Conservation (phyloP, 1,140 invertebrate genomes). For the Pararge aegeria region DNA sequence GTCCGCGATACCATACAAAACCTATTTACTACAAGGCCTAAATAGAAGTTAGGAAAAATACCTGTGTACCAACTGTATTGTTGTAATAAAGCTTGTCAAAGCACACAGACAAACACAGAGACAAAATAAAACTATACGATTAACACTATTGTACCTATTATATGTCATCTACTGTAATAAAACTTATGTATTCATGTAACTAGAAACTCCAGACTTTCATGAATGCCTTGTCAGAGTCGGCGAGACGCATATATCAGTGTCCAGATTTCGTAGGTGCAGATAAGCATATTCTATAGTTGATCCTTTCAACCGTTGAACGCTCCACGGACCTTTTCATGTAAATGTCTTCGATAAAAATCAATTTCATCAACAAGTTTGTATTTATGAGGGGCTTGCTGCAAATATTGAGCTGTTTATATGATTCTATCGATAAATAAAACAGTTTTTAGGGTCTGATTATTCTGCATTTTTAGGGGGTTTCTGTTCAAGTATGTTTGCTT, state of each 20-base stretch:
- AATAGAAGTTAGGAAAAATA: too few species aligned
- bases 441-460: too few species aligned
- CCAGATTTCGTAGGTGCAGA: conserved; percentile 18
- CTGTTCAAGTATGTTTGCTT: too few species aligned
- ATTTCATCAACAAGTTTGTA: not conserved
- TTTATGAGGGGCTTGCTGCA: not conserved
- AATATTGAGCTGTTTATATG: not conserved
- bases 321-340: conserved; percentile 9
- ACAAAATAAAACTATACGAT: not conserved
- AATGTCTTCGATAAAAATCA: conserved; percentile 11
- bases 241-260: conserved; percentile 23
- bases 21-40: too few species aligned
- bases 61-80: too few species aligned
- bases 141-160: not conserved
- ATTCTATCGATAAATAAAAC: too few species aligned
- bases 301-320: not conserved
- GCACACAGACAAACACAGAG: not conserved
- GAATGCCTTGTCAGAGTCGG: conserved; percentile 18
- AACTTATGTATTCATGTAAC: not conserved
- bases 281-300: conserved; percentile 5
- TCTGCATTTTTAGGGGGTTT: too few species aligned
- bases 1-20: too few species aligned
- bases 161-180: conserved; percentile 1
- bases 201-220: conserved; percentile 19
- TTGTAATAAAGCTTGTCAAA: too few species aligned